These are phyloP conservation scores for Eilema sororculum DNA, from an alignment of 2,888 invertebrate genomes.

Conservation along the genomic window DNA sequence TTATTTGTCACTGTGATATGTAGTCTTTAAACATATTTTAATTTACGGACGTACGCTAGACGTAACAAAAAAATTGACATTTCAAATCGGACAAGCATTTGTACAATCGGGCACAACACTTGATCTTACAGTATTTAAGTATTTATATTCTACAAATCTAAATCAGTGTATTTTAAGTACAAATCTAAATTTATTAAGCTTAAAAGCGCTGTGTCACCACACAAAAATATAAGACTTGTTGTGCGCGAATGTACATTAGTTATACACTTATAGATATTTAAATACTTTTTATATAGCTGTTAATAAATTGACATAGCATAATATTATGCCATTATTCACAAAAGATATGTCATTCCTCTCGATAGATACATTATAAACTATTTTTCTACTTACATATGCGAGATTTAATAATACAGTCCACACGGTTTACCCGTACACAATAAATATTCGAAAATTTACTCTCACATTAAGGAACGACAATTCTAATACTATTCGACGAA, in stretches of 20 bases:
- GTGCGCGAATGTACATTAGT: slow-evolving; percentile 71
- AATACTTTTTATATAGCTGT: slow-evolving; percentile 45
- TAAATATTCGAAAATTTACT: not conserved
- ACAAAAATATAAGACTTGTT: slow-evolving; percentile 67
- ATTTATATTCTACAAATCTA: slow-evolving; percentile 53
- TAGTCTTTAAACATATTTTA: slow-evolving; percentile 64
- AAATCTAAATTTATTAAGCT: slow-evolving; percentile 68
- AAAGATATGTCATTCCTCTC: slow-evolving; percentile 73
- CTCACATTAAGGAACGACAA: not conserved
- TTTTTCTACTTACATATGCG: slow-evolving; percentile 41
- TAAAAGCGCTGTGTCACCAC: slow-evolving; percentile 68
- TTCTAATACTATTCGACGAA: not conserved
- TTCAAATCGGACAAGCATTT: slow-evolving; percentile 60
- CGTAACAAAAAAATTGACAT: slow-evolving; percentile 48
- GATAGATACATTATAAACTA: slow-evolving; percentile 50
- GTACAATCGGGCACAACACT: slow-evolving; percentile 71
- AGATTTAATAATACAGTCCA: slow-evolving; percentile 28
- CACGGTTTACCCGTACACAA: not conserved
- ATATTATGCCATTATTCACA: slow-evolving; percentile 45
- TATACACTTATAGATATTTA: slow-evolving; percentile 46
- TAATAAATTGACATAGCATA: slow-evolving; percentile 53
- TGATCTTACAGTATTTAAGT: slow-evolving; percentile 50
- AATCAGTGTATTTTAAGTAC: slow-evolving; percentile 64
- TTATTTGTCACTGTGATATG: slow-evolving; percentile 85
- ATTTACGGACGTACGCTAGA: slow-evolving; percentile 47